Base-by-base conservation (phyloP, 1,140 invertebrate genomes). In the Saccostrea glomerata region DNA sequence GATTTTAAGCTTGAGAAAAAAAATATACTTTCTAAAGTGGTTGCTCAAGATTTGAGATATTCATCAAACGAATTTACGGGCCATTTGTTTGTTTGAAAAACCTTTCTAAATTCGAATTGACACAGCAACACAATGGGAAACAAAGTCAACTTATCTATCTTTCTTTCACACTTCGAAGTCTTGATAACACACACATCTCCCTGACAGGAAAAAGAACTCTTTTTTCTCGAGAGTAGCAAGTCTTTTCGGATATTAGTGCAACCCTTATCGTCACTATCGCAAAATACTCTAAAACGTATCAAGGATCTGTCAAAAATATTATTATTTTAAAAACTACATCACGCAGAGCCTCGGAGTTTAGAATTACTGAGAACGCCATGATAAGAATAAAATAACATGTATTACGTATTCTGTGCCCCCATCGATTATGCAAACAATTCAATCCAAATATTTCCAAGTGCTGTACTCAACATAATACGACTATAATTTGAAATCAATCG, bases 211-310 rank as follows among this genome's bases (percentile, higher is more conserved):
- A 77, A 36, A 30, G 30, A 30, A 25, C 11, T 66, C 23, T 30
- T 77, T 36, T 36, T 36, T 77, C 70, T 77, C 25, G 25, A 77
- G 70, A 30, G 70, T 77, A 77, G 70, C 25, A 77, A 77, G 70
- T 77, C 70, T 77, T 77, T 77, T 77, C 70, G 70, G 70, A 77
- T 77, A 77, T 77, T 77, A 77, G 70, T 77, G 70, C 70, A 77
- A 63, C 70, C 70, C 70, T 77, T 77, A 77, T 77, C 70, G 25
- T 30, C 9, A 77, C 25, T 77, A 77, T 77, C 70, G 70, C 70
- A 77, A 77, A 77, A 77, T 77, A 77, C 70, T 77, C 30, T 20
- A 63, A 36, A 63, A 63, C 70, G 70, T 77, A 77, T 77, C 25
- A 30, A 77, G 70, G 25, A 25, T 77, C 70, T 77, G 70, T 77